Percentiles rank a stretch among this genome's conserved stretches.
phyloP scores from a whole-genome alignment of 2,113 vertebrate genomes.

The Hiodon alosoides region DNA sequence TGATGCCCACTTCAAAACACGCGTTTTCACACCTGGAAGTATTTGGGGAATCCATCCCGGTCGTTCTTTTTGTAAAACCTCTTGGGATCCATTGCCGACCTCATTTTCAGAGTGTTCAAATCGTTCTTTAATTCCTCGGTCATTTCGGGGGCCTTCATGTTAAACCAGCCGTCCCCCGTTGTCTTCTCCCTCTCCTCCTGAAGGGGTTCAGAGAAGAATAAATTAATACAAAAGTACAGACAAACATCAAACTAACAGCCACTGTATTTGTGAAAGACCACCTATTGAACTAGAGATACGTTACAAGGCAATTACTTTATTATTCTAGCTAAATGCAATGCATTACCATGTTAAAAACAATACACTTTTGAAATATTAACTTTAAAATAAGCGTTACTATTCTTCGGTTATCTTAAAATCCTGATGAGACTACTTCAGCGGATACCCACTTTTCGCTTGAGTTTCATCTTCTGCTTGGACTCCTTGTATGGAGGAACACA shows the following conservation, averaged over 20 bases:
- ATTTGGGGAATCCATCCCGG: constrained; percentile 86
- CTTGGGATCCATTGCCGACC: constrained; percentile 83
- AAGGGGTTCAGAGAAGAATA: constrained; percentile 20
- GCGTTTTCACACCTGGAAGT: constrained; percentile 78
- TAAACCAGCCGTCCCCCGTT: constrained; percentile 86
- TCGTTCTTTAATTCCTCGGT: constrained; percentile 83
- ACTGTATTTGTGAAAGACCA: neutral
- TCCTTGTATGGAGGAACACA: constrained; percentile 76
- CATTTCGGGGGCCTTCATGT: constrained; percentile 93
- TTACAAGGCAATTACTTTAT: too few relatives aligned
- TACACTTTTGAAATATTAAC: too few relatives aligned
- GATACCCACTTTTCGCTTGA: constrained; percentile 73
- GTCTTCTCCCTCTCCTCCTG: constrained; percentile 80
- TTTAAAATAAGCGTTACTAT: too few relatives aligned
- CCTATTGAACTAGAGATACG: neutral
- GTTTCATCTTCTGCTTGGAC: constrained; percentile 70
- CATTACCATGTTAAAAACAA: too few relatives aligned
- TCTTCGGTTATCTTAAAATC: neutral
- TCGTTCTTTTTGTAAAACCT: constrained; percentile 98
- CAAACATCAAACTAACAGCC: neutral
- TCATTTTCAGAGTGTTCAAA: constrained; percentile 85
- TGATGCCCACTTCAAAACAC: neutral
- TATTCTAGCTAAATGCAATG: too few relatives aligned
- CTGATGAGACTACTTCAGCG: neutral
- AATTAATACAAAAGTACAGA: neutral